phyloP scores from a whole-genome alignment of 2,797 vertebrate species.

The Microchirus variegatus region DNA sequence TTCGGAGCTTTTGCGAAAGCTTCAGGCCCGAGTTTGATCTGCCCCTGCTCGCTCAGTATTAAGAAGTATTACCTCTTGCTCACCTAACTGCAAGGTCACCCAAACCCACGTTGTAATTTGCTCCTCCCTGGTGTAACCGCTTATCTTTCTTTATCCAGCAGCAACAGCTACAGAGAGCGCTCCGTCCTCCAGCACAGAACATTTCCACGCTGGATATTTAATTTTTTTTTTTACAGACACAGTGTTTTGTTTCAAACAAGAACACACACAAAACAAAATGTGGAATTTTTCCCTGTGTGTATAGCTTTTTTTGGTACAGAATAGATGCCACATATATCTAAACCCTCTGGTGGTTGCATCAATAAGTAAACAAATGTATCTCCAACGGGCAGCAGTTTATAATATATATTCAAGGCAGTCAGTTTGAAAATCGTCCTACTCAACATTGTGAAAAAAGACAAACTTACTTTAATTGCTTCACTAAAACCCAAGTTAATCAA shows the following conservation, averaged over 20 bases:
- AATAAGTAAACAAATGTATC: no score
- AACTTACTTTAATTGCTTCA: no score
- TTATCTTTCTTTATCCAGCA: slow-evolving; percentile 50
- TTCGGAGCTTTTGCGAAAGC: slow-evolving; percentile 61
- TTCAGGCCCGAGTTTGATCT: slow-evolving; percentile 63
- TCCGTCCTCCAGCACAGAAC: slow-evolving; percentile 10
- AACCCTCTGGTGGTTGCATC: no score
- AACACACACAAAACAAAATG: neutral
- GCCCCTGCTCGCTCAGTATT: slow-evolving; percentile 42
- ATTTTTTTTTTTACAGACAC: neutral
- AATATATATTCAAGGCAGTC: no score
- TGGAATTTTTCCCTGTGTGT: no score
- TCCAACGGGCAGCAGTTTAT: no score
- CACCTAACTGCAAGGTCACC: slow-evolving; percentile 71
- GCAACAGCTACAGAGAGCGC: neutral
- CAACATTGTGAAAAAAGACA: no score
- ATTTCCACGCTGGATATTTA: slow-evolving; percentile 17
- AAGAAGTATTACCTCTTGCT: slow-evolving; percentile 55
- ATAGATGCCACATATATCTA: no score
- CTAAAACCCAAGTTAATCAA: no score
- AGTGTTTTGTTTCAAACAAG: neutral
- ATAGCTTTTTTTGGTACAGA: no score
- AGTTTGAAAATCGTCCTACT: no score
- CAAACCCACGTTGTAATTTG: slow-evolving; percentile 49
- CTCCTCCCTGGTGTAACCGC: slow-evolving; percentile 45